A percentile compares a stretch with the other conserved stretches of the same genome.
These are phyloP conservation scores for Peromyscus leucopus DNA, from an alignment of 2,113 vertebrate genomes.

Conservation along the genomic window DNA sequence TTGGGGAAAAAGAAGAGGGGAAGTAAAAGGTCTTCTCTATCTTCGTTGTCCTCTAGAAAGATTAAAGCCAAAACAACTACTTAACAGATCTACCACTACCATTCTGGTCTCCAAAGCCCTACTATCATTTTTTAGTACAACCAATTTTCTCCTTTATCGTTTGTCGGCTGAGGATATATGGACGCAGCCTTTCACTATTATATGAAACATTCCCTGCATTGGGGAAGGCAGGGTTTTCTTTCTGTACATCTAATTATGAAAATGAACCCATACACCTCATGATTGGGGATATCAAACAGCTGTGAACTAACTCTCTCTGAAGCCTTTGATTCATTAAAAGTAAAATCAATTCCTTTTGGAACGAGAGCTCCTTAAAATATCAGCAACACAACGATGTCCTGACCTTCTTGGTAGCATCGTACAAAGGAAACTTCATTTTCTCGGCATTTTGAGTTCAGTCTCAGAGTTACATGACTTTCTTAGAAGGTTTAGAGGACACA, in stretches of 20 bases:
- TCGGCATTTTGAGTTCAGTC: slow-evolving; percentile 14
- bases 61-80: slow-evolving; percentile 73
- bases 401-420: background rate
- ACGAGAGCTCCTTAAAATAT: background rate
- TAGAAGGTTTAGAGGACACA: slow-evolving; percentile 54
- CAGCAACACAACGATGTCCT: background rate
- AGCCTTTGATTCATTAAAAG: slow-evolving; percentile 53
- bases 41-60: slow-evolving; percentile 80
- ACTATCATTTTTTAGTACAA: slow-evolving; percentile 83
- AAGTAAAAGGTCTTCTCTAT: background rate
- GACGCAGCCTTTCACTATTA: slow-evolving; percentile 77
- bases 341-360: background rate
- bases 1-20: background rate
- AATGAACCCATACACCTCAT: slow-evolving; percentile 43
- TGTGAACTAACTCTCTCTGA: slow-evolving; percentile 49
- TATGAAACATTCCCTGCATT: slow-evolving; percentile 70
- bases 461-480: slow-evolving; percentile 66
- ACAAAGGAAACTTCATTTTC: slow-evolving; percentile 31
- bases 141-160: slow-evolving; percentile 87
- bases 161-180: slow-evolving; percentile 82
- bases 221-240: slow-evolving; percentile 60
- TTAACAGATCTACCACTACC: slow-evolving; percentile 81
- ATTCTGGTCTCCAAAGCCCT: slow-evolving; percentile 73
- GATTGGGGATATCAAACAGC: slow-evolving; percentile 42
- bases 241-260: slow-evolving; percentile 76